Evolutionary conservation across 2,888 invertebrate genomes (phyloP), one percentile per base, ranked within the genome.

Genomic region (Agrochola macilenta): DNA sequence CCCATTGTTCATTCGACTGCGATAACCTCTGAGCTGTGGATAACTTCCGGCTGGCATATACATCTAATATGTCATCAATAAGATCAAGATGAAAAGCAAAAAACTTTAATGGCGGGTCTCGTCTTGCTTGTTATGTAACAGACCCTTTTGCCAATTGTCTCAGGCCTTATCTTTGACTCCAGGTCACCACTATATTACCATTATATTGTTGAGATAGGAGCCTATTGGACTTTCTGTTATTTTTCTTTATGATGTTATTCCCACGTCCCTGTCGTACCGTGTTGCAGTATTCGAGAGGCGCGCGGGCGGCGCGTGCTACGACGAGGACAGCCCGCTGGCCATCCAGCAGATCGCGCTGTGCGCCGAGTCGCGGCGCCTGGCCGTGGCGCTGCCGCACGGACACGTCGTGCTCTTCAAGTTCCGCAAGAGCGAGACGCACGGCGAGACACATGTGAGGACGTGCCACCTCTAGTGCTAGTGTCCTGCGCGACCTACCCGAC

Each of bases 401-500:
- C 99, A 99, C 97, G 99, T 99, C 89, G 98, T 99, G 92, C 97
- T 99, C 80, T 99, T 99, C 97, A 98, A 99, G 95, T 99, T 99
- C 97, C 98, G 98, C 92, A 99, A 99, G 96, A 97, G 98, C 83
- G 99, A 99, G 95, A 97, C 98, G 89, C 98, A 97, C 92, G 97
- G 98, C 61, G 99, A 99, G 95, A 98, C 98, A 75, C 97, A 98
- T 92, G 98, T 98, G 86, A 95, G 43, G 1, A 26, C 46, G 0
- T 39, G 49, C 17, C 49, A 0, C 11, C 12, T 43, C 3, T 43
- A 43, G 2, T 43, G 12, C 43, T 43, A 11, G 11, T 43, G 49
- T 49, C 5, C 5, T 20, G 52, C 5, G 52, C 52, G 17, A 1
- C 17, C 52, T 7, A 7, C 52, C 39, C 39, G 39, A 39, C 39